Evolutionary conservation across 2,113 vertebrate genomes (phyloP), one percentile per base, ranked within the genome.

Genomic region (Cettia cetti): DNA sequence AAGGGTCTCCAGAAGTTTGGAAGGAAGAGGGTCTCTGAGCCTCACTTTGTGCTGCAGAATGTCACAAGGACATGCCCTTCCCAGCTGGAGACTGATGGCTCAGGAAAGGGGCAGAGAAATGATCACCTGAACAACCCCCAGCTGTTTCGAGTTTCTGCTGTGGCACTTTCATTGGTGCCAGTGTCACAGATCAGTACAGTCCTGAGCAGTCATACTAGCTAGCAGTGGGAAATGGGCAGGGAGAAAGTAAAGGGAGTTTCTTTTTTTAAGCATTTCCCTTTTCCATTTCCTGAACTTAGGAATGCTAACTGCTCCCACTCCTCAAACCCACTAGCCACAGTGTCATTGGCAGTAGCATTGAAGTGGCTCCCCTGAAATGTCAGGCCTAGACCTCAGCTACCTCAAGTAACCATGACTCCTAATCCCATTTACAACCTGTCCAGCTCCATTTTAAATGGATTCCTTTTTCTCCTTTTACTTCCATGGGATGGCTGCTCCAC

Each of bases 361-460:
- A 60, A 86, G 60, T 50, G 28, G 22, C 47, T 83, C 50, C 66
- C 47, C 80, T 81, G 72, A 95, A 94, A 59, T 50, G 24, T 66
- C 86, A 93, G 60, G 33, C 30, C n/a, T 42, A 59, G 76, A 89
- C 76, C 69, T 92, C 52, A 54, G 52, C 60, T 75, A 66, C 60
- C 30, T 89, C 89, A 84, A 89, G 72, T 86, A 92, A 78, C 68
- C 44, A 35, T 81, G 83, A 90, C 35, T 82, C 76, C 24, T 90
- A 94, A 95, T 94, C 76, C 49, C 52, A 63, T 92, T 89, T 93
- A 44, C 30, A 83, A 63, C 60, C 45, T 39, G 24, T 66, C 72
- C 80, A 86, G 52, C 56, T 84, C 89, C 60, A 75, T 90, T 75
- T 89, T 44, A 71, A 93, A 83, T 86, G 8, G 69, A 66, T 90